Evolutionary conservation across 2,888 invertebrate species (phyloP), one percentile per base, ranked within the genome.

Genomic region (Dascillus cervinus): DNA sequence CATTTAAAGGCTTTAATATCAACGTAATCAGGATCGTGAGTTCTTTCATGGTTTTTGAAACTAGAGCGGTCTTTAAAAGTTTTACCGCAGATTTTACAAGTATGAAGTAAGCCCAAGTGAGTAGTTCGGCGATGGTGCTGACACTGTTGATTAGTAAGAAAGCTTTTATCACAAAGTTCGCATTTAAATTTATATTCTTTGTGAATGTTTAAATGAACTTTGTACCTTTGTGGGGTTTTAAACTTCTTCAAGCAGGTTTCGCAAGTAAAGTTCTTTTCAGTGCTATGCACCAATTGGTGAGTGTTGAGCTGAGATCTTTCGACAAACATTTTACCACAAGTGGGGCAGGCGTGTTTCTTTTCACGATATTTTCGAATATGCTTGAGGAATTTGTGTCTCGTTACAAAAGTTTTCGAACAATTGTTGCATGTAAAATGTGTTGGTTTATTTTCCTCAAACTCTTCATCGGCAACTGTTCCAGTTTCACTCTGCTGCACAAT

Each of bases 321-420:
- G 3, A 20, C 11, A 12, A 32, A 32, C 17, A n/a, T 21, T 11
- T 36, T 28, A 3, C 19, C 3, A 10, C 36, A 36, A 2, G 25
- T 17, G n/a, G 19, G 21, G 11, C 36, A 36, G 3, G n/a, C 11
- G 20, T 26, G 28, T 5, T 9, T 36, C 17, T 31, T 28, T 22
- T 32, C 32, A 10, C 14, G n/a, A 10, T 23, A 31, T 13, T 35
- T 22, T 2, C 34, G 25, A 6, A 26, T 11, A 17, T 33, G 33
- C 2, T 21, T 14, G 13, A 24, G 21, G 11, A 35, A 26, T 26
- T 17, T 29, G 5, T 8, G 13, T 3, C 3, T 5, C 11, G 9
- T 69, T 55, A 69, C 68, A 37, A 72, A 72, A 9, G 70, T 70
- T 52, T 71, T 71, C 36, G 66, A 65, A 47, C 72, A 72, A 3